Evolutionary conservation across 2,797 vertebrate species (phyloP), one percentile per base, ranked within the genome.

Genomic region (Fistularia commersonii): DNA sequence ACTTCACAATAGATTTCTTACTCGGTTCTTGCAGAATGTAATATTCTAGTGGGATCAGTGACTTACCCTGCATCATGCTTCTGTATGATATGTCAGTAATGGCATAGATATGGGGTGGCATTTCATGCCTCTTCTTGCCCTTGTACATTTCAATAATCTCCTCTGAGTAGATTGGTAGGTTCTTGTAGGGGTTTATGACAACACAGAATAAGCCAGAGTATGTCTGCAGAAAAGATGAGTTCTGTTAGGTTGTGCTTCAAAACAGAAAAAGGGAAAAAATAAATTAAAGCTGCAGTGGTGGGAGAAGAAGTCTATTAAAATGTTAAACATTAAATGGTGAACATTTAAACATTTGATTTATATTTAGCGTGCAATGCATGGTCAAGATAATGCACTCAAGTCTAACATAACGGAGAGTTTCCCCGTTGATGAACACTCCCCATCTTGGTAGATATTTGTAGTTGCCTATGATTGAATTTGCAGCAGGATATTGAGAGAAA

Each of bases 141-240:
- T 98, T 98, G 87, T 99, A 99, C 96, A 99, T 99, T 0, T 99
- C 97, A 61, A 99, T 93, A 0, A 99, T 99, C 88, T 98, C 96
- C 86, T 99, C 97, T 0, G 96, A 98, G 83, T 99, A 99, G 86
- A 99, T 99, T 60, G 97, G 96, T 80, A 99, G 88, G 87, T 98
- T 97, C 90, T 98, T 99, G 71, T 99, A 99, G 49, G 97, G 97
- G 76, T 99, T 99, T 77, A 99, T 98, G 70, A 99, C 97, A 67
- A 99, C 97, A 12, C 97, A 98, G 89, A 99, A 98, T 68, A 99
- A 90, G 57, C 97, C 97, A 1, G 96, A 99, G 78, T 99, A 99
- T 1, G 97, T 99, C 96, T 99, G 84, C 10, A 54, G 61, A 33
- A 55, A 23, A 23, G 23, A 23, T 23, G 23, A 23, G 23, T 23